phyloP scores from a whole-genome alignment of 2,113 vertebrate genomes.

The Myrmecobius fasciatus region DNA sequence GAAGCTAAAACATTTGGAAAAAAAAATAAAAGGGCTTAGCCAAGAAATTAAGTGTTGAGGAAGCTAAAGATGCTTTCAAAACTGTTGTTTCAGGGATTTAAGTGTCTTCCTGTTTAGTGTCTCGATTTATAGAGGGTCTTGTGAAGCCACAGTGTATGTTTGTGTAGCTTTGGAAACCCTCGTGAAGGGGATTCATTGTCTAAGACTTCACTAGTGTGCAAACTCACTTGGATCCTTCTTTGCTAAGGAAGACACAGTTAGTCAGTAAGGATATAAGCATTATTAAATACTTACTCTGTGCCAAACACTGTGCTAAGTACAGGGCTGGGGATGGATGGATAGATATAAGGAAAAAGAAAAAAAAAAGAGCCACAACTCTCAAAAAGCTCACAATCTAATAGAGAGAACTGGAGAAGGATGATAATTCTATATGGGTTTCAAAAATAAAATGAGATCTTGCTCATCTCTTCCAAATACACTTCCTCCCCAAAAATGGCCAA shows the following conservation, averaged over 20 bases:
- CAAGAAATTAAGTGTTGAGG: conserved; percentile 9
- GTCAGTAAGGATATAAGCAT: not conserved
- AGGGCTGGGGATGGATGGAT: not conserved
- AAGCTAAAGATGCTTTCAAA: not conserved
- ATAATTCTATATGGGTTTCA: conserved; percentile 31
- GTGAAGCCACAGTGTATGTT: conserved; percentile 3
- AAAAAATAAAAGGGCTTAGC: not conserved
- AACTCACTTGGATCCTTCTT: conserved; percentile 43
- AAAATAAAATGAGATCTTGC: conserved; percentile 19
- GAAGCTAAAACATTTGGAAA: not conserved
- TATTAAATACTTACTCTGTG: not conserved
- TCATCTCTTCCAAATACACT: conserved; percentile 19
- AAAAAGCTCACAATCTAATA: not conserved
- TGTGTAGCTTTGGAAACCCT: conserved; percentile 51
- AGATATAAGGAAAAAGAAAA: not conserved
- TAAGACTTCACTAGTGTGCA: conserved; percentile 28
- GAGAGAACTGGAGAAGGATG: not conserved
- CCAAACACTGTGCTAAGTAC: not conserved
- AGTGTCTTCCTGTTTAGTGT: conserved; percentile 5
- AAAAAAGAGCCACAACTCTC: not conserved
- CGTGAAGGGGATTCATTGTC: conserved; percentile 36
- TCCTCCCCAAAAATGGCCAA: conserved; percentile 22
- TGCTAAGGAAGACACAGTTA: conserved; percentile 19
- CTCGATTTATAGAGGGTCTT: conserved; percentile 13
- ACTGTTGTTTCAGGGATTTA: not conserved